Conservation (phyloP, 2,113 vertebrate genomes). For the Halcyon senegalensis region DNA sequence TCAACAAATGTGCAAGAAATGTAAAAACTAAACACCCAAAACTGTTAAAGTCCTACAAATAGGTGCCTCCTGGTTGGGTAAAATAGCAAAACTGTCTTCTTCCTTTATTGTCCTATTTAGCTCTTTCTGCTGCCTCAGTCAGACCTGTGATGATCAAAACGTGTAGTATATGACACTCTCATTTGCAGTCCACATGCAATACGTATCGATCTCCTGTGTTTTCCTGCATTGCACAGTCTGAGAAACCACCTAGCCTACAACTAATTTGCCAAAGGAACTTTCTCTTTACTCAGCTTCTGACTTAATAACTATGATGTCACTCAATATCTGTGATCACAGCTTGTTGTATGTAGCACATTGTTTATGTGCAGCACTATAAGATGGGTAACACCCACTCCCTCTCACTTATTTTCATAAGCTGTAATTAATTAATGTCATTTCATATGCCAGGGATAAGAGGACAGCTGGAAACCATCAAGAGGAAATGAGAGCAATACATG, state of each 20-base stretch:
- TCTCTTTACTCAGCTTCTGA: not conserved
- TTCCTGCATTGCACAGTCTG: not conserved
- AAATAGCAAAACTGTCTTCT: not conserved
- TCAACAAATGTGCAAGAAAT: not conserved
- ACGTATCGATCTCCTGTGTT: not conserved
- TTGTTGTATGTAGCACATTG: not conserved
- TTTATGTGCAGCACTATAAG: no score
- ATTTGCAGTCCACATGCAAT: not conserved
- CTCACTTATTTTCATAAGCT: conserved; percentile 28
- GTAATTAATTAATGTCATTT: not conserved
- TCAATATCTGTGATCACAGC: not conserved
- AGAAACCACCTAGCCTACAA: not conserved
- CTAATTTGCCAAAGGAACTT: not conserved
- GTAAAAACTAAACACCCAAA: not conserved
- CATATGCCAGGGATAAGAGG: not conserved
- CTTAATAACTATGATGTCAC: not conserved
- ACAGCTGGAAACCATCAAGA: conserved; percentile 54
- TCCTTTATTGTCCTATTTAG: not conserved
- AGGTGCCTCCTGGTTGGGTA: accelerated
- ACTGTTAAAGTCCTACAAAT: not conserved
- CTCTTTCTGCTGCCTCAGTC: not conserved
- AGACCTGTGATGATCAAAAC: not conserved
- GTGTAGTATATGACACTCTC: not conserved
- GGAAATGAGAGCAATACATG: conserved; percentile 12
- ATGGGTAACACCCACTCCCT: not conserved